These are phyloP conservation scores for Oryzias woworae DNA, from an alignment of 2,113 vertebrate genomes.

Conservation along the genomic window DNA sequence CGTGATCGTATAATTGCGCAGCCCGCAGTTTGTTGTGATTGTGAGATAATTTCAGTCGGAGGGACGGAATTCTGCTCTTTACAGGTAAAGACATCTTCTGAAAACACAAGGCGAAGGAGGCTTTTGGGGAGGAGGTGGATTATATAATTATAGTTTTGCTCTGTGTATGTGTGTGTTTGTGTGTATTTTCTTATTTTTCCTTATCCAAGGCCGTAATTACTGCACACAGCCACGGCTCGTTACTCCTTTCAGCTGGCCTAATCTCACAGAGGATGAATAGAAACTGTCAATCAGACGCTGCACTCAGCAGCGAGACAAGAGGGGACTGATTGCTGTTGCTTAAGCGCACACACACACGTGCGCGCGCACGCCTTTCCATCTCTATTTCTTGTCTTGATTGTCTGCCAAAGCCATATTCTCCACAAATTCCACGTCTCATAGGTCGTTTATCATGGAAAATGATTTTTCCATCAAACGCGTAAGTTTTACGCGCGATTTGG, in stretches of 20 bases:
- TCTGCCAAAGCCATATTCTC: no score
- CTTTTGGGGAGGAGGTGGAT: conserved; percentile 41
- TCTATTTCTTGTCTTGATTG: no score
- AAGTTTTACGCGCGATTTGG: no score
- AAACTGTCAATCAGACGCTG: conserved; percentile 74
- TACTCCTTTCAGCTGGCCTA: conserved; percentile 77
- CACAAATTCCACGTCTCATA: no score
- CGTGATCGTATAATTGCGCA: conserved; percentile 27
- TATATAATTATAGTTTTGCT: conserved; percentile 79
- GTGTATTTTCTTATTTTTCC: conserved; percentile 55
- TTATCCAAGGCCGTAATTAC: conserved; percentile 71
- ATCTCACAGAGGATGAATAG: conserved; percentile 76
- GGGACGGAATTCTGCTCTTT: conserved; percentile 44
- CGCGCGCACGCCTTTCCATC: conserved; percentile 17
- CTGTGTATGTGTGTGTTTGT: conserved; percentile 61
- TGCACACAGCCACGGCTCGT: conserved; percentile 67
- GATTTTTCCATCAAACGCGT: no score
- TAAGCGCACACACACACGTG: conserved; percentile 32
- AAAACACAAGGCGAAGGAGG: conserved; percentile 21
- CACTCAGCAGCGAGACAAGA: conserved; percentile 75
- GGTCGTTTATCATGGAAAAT: no score
- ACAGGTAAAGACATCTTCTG: conserved; percentile 53
- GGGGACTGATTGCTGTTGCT: conserved; percentile 75
- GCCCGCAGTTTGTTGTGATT: conserved; percentile 64
- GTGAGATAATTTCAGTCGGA: conserved; percentile 53